phyloP scores from a whole-genome alignment of 2,113 vertebrate species.

The Typhlomys cinereus region DNA sequence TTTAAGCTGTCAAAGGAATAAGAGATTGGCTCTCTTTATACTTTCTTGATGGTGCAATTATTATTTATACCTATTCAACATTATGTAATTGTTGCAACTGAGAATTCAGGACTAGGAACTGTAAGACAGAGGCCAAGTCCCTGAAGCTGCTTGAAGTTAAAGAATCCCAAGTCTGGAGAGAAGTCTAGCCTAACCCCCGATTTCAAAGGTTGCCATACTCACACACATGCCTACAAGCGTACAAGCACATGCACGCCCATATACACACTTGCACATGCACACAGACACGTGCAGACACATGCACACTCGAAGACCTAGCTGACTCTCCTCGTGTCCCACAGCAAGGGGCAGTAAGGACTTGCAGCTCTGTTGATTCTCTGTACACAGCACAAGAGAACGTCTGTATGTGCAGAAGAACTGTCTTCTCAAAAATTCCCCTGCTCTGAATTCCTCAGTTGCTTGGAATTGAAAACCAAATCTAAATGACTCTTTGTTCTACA shows the following conservation, averaged over 20 bases:
- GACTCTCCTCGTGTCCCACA: background rate
- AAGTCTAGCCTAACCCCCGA: background rate
- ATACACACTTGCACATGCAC: background rate
- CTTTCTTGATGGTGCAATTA: conserved; percentile 23
- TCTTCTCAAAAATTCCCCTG: background rate
- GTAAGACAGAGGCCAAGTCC: background rate
- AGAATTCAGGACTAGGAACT: conserved; percentile 27
- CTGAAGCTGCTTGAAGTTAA: background rate
- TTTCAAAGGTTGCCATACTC: background rate
- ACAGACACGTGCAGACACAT: background rate
- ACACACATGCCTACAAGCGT: too few relatives aligned
- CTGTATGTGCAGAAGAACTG: background rate
- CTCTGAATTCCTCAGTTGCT: background rate
- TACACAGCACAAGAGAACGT: background rate
- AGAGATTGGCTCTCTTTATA: background rate
- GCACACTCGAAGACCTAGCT: background rate
- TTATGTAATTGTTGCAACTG: background rate
- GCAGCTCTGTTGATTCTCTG: background rate
- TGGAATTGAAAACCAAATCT: background rate
- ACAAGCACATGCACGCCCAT: background rate
- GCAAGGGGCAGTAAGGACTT: background rate
- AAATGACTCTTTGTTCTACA: too few relatives aligned
- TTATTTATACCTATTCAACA: conserved; percentile 14
- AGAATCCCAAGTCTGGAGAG: background rate
- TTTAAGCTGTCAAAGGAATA: conserved; percentile 36